Conservation (phyloP, 2,797 vertebrate genomes). For the Sebastes iracundus region DNA sequence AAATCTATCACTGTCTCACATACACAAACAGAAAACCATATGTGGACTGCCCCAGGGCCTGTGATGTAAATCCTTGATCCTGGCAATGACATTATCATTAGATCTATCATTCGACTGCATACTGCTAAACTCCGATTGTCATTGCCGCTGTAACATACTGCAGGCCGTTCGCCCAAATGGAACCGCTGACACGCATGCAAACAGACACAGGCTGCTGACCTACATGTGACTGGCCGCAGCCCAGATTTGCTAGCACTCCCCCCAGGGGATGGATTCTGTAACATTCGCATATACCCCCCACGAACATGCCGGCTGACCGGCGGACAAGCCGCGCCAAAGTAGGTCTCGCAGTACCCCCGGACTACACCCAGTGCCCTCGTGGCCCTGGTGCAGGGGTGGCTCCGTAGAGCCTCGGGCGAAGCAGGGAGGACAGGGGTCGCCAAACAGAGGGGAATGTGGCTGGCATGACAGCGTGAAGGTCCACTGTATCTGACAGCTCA, state of each 20-base stretch:
- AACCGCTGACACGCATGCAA: conserved; percentile 55
- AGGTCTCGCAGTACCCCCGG: conserved; percentile 67
- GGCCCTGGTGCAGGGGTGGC: conserved; percentile 40
- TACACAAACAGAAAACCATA: conserved; percentile 4
- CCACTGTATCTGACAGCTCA: conserved; percentile 62
- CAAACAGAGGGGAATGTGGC: conserved; percentile 8
- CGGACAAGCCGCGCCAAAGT: conserved; percentile 63
- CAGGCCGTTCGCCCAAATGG: conserved; percentile 61
- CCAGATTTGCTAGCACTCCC: conserved; percentile 73
- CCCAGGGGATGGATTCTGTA: conserved; percentile 70
- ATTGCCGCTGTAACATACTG: conserved; percentile 54
- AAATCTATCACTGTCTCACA: not conserved
- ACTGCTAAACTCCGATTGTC: conserved; percentile 50
- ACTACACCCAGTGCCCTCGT: conserved; percentile 53
- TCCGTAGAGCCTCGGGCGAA: conserved; percentile 34
- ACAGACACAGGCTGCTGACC: conserved; percentile 77
- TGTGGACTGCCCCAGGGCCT: not conserved
- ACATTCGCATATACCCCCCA: conserved; percentile 60
- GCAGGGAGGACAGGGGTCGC: conserved; percentile 24
- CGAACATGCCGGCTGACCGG: conserved; percentile 58
- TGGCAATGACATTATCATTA: conserved; percentile 64
- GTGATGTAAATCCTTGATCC: conserved; percentile 41
- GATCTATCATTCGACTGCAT: conserved; percentile 47
- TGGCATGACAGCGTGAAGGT: conserved; percentile 57
- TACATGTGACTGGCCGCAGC: conserved; percentile 81